Base-by-base conservation (phyloP, 1,140 invertebrate genomes). In the Diachasmimorpha longicaudata region DNA sequence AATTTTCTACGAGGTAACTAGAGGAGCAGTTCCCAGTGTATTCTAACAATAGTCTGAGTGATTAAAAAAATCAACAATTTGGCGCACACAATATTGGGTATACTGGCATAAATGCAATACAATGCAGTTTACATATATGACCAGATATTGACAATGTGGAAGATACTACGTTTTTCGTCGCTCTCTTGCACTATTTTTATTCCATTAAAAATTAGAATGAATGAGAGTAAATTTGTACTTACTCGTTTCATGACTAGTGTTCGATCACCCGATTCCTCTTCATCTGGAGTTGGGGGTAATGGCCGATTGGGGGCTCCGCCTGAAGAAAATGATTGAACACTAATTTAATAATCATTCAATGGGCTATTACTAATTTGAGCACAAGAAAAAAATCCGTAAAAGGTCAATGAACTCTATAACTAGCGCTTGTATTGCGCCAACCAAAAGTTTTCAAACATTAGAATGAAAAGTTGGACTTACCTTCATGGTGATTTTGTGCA, bases 181-280 rank as follows among this genome's bases (percentile, higher is more conserved):
- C 81, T 80, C 74, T 48, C 81, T 83, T 83, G 82, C 83, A 83
- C 69, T 48, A 68, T 16, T 9, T 52, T 68, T 68, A 39, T 39
- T 37, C 2, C n/a, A 68, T 39, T 16, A 16, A 36, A 5, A n/a
- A 42, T 25, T 46, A 48, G 11, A 13, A 52, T 42, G 42, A 76
- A 70, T 13, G 23, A 68, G 69, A 6, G 48, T 37, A 13, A 37
- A 16, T 37, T 37, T 39, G n/a, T 81, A 85, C 85, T 95, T 91
- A 97, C 96, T 92, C 96, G 88, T 92, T 93, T 93, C 90, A 96
- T 94, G 81, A 98, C 96, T 86, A 98, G 91, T 73, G 97, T 98
- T 83, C 95, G 92, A 87, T 97, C 96, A 75, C 94, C 93, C 70
- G 92, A 91, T 88, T 96, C 95, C 85, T 97, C 95, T 85, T 96